Evolutionary conservation across 1,140 invertebrate genomes (phyloP).

Genomic region (Neuroterus valhalla): DNA sequence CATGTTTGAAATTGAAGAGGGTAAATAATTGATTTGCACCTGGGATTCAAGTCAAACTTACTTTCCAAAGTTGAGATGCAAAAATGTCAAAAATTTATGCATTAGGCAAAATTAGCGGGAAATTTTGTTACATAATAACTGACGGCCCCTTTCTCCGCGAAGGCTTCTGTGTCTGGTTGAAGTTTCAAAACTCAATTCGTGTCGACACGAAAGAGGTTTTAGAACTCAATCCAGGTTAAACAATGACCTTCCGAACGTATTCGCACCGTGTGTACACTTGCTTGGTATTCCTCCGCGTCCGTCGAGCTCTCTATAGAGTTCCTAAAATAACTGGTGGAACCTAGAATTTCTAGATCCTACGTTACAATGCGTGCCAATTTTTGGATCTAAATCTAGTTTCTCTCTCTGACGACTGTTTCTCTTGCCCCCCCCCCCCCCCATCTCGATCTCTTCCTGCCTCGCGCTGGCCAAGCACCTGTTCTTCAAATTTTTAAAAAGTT

Average conservation of each 20-base stretch:
- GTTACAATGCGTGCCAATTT: conserved; percentile 64
- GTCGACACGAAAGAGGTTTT: conserved; percentile 9
- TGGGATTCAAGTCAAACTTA: too few relatives aligned
- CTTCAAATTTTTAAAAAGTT: conserved; percentile 30
- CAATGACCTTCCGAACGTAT: conserved; percentile 38
- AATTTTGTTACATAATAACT: too few relatives aligned
- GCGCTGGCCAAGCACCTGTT: conserved; percentile 43
- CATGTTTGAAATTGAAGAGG: too few relatives aligned
- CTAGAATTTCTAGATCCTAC: conserved; percentile 61
- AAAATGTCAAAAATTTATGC: too few relatives aligned
- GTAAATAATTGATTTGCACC: too few relatives aligned
- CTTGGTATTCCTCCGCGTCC: conserved; percentile 47
- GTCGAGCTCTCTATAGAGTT: conserved; percentile 56
- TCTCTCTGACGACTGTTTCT: conserved; percentile 19
- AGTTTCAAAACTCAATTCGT: not conserved
- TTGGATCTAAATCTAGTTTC: conserved; percentile 54
- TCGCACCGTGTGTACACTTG: conserved; percentile 39
- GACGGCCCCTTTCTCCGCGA: not conserved
- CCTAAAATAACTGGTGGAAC: conserved; percentile 62
- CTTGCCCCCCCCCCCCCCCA: not conserved
- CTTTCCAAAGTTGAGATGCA: too few relatives aligned
- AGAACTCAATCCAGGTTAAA: conserved; percentile 24
- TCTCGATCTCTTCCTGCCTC: conserved; percentile 38
- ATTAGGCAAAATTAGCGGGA: too few relatives aligned
- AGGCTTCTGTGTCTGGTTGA: not conserved